A percentile compares a stretch with the other conserved stretches of the same genome.
These are phyloP conservation scores for Sanderia malayensis DNA, from an alignment of 30 jellyfish, hydroid and myxozoan species.

Conservation along the genomic window DNA sequence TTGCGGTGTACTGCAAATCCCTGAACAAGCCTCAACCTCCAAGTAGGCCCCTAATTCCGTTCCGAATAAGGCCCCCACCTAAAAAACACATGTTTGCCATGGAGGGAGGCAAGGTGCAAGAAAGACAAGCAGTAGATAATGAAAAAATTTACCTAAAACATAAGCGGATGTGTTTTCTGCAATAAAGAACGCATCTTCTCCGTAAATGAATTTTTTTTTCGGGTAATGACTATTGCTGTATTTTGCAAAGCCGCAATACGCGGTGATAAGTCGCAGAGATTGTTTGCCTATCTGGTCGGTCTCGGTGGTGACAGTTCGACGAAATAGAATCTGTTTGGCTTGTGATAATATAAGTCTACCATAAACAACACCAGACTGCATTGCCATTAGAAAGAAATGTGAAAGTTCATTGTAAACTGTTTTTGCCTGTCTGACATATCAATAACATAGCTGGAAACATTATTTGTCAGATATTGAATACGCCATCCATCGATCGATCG, in stretches of 20 bases:
- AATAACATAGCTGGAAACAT: too few relatives aligned
- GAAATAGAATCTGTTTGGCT: conserved; percentile 55
- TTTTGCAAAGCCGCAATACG: conserved; percentile 76
- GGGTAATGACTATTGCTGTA: conserved; percentile 48
- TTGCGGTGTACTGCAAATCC: too few relatives aligned
- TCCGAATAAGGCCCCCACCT: too few relatives aligned
- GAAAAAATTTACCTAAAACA: conserved; percentile 55
- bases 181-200: conserved; percentile 77
- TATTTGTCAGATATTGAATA: neutral
- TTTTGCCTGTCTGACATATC: neutral
- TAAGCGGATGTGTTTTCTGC: conserved; percentile 60
- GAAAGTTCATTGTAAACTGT: neutral
- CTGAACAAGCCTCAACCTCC: too few relatives aligned
- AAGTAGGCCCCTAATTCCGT: too few relatives aligned
- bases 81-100: too few relatives aligned
- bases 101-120: too few relatives aligned
- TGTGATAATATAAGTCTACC: conserved; percentile 68
- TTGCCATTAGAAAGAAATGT: conserved; percentile 38
- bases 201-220: conserved; percentile 56
- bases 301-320: conserved; percentile 24
- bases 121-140: too few relatives aligned
- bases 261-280: conserved; percentile 57
- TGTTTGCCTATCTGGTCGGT: conserved; percentile 24
- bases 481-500: too few relatives aligned
- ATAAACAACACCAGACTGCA: conserved; percentile 76